A percentile compares a stretch with the other conserved stretches of the same genome.
Evolutionary conservation across 2,888 invertebrate species (phyloP).

Genomic region (Labia minor): DNA sequence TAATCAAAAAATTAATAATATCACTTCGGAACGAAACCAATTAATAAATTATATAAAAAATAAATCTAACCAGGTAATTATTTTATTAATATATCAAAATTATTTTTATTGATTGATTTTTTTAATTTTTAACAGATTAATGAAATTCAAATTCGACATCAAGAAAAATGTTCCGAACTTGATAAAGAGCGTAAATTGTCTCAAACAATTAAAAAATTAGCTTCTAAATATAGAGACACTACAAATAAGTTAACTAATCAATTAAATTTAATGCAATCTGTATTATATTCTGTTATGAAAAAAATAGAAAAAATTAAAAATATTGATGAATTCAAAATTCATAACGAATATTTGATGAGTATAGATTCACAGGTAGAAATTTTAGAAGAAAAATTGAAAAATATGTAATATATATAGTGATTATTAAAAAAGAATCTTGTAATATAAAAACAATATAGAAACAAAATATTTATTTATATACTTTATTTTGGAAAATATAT

Average conservation of each 20-base stretch:
- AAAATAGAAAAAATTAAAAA: not conserved
- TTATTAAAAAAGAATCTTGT: too few species aligned
- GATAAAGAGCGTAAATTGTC: not conserved
- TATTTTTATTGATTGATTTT: not conserved
- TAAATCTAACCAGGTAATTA: not conserved
- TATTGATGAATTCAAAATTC: not conserved
- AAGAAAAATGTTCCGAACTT: not conserved
- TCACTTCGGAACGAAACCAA: not conserved
- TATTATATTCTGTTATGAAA: not conserved
- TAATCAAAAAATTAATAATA: not conserved
- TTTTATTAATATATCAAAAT: not conserved
- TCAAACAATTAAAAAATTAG: not conserved
- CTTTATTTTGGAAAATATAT: too few species aligned
- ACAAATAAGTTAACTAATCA: not conserved
- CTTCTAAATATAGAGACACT: not conserved
- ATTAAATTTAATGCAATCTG: not conserved
- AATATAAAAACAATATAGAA: too few species aligned
- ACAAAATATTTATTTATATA: too few species aligned
- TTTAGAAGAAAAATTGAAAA: too few species aligned
- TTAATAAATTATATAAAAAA: not conserved
- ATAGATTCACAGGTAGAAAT: not conserved
- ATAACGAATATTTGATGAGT: not conserved
- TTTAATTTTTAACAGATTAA: not conserved
- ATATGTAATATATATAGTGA: too few species aligned
- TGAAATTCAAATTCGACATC: not conserved